phyloP scores from a whole-genome alignment of 2,113 vertebrate genomes.

The Blennius ocellaris region DNA sequence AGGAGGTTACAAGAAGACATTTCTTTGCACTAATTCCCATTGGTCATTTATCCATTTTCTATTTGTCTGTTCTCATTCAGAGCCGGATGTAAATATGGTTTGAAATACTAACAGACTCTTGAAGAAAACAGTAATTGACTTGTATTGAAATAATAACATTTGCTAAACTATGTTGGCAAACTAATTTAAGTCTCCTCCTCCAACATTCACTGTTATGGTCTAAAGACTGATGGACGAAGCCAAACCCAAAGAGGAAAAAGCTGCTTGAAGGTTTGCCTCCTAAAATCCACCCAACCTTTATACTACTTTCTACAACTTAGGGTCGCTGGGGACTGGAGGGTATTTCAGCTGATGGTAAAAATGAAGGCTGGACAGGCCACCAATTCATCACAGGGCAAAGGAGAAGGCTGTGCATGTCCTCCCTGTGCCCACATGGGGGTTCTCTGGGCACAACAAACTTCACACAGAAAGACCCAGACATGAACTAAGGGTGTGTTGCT shows the following conservation, averaged over 20 bases:
- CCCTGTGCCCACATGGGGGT: too few species aligned
- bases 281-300: too few species aligned
- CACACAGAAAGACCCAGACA: too few species aligned
- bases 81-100: not conserved
- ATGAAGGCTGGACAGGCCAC: too few species aligned
- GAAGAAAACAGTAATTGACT: not conserved
- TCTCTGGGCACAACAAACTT: too few species aligned
- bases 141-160: not conserved
- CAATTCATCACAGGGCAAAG: too few species aligned
- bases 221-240: not conserved
- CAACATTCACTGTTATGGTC: not conserved
- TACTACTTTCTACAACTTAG: too few species aligned
- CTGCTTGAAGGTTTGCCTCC: too few species aligned
- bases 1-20: not conserved
- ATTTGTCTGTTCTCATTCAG: not conserved
- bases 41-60: not conserved
- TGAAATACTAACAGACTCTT: not conserved
- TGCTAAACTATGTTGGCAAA: not conserved
- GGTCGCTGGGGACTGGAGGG: too few species aligned
- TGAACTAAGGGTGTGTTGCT: too few species aligned
- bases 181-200: not conserved
- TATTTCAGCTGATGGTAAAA: too few species aligned
- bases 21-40: not conserved
- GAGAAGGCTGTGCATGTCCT: too few species aligned
- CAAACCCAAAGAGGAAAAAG: not conserved